phyloP scores from a whole-genome alignment of 2,888 invertebrate species.

The Agrochola circellaris region DNA sequence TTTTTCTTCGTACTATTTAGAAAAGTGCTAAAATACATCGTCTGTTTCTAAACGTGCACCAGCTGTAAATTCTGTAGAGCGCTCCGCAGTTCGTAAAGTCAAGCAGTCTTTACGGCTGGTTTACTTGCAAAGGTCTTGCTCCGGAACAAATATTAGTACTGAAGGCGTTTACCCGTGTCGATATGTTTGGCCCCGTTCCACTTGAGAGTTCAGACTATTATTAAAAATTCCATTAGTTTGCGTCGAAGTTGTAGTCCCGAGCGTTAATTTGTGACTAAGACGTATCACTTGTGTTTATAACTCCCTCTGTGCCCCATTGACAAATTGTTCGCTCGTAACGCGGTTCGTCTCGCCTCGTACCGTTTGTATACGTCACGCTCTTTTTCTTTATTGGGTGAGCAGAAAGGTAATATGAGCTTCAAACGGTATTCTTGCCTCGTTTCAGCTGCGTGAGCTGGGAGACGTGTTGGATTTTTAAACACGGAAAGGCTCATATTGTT shows the following conservation, averaged over 20 bases:
- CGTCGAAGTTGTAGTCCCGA: slow-evolving; percentile 47
- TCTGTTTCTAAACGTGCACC: slow-evolving; percentile 40
- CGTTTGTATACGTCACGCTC: slow-evolving; percentile 64
- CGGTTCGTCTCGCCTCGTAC: slow-evolving; percentile 61
- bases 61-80: slow-evolving; percentile 49
- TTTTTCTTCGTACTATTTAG: slow-evolving; percentile 26
- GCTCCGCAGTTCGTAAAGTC: slow-evolving; percentile 48
- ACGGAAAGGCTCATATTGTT: slow-evolving; percentile 16
- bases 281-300: slow-evolving; percentile 64
- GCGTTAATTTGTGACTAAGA: slow-evolving; percentile 64
- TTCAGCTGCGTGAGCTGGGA: slow-evolving; percentile 46
- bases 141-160: slow-evolving; percentile 56
- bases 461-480: slow-evolving; percentile 46
- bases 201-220: slow-evolving; percentile 48
- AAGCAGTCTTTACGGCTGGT: slow-evolving; percentile 53
- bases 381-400: slow-evolving; percentile 63
- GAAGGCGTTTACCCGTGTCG: slow-evolving; percentile 50
- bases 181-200: slow-evolving; percentile 51
- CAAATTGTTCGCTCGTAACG: slow-evolving; percentile 68
- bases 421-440: slow-evolving; percentile 60
- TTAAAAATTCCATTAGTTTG: slow-evolving; percentile 60
- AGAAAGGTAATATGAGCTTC: slow-evolving; percentile 60
- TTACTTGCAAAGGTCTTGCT: slow-evolving; percentile 58
- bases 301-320: slow-evolving; percentile 68
- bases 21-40: slow-evolving; percentile 33